Evolutionary conservation across 2,113 vertebrate genomes (phyloP).

Genomic region (Psilopsiagon aymara): DNA sequence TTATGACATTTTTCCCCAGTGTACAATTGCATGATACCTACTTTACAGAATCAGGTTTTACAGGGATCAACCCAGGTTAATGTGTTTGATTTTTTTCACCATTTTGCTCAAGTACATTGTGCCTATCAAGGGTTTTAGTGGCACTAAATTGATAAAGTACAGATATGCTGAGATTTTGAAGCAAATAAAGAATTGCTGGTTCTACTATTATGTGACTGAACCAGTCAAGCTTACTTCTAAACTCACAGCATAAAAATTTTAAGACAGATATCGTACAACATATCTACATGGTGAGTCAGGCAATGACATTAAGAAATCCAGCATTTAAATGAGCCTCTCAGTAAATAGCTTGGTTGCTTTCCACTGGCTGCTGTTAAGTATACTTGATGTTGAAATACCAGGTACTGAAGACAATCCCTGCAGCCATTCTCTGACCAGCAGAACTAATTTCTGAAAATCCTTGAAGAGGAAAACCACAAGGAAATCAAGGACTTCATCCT

Average conservation of each 20-base stretch:
- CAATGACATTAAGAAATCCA: neutral
- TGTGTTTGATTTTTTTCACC: neutral
- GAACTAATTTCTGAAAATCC: conserved; percentile 6
- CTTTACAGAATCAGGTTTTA: neutral
- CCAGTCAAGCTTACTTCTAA: neutral
- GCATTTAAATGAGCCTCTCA: neutral
- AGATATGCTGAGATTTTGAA: neutral
- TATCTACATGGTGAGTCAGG: neutral
- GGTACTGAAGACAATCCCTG: neutral
- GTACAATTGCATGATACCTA: neutral
- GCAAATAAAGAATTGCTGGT: neutral
- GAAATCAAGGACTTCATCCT: neutral
- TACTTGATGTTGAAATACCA: neutral
- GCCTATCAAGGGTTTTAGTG: neutral
- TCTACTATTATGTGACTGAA: neutral
- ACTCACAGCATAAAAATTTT: neutral
- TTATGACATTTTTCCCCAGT: neutral
- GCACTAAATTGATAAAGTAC: neutral
- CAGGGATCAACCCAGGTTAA: neutral
- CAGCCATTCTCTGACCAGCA: conserved; percentile 10
- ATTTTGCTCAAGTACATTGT: neutral
- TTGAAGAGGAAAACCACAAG: neutral
- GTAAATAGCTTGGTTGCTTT: neutral
- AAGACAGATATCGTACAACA: neutral
- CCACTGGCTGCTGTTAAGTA: neutral